Percentiles rank a stretch among this genome's conserved stretches.
Conservation (phyloP, 2,888 invertebrate genomes). For the Limnephilus rhombicus region DNA sequence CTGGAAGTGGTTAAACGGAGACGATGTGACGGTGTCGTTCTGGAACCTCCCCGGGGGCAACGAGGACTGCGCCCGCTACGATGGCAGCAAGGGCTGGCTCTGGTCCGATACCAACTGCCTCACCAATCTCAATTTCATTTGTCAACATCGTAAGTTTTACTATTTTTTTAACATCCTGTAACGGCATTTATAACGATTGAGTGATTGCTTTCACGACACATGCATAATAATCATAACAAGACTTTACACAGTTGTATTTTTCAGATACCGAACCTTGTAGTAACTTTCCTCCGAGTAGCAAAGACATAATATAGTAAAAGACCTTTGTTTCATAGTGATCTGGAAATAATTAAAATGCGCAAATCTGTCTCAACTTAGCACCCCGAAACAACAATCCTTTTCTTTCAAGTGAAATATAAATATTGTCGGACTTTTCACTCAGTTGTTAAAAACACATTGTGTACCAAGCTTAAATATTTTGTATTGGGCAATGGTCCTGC, state of each 20-base stretch:
- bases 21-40: conserved; percentile 92
- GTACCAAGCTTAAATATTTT: background rate
- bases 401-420: background rate
- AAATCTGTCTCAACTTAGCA: background rate
- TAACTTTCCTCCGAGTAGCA: too few species aligned
- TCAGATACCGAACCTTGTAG: too few species aligned
- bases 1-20: conserved; percentile 95
- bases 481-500: background rate
- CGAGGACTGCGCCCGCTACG: conserved; percentile 92
- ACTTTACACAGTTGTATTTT: too few species aligned
- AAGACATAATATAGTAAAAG: too few species aligned
- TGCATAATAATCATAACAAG: background rate
- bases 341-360: background rate
- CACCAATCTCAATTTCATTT: conserved; percentile 91
- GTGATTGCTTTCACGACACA: background rate
- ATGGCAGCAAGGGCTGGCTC: conserved; percentile 95
- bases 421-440: background rate
- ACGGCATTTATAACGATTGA: background rate
- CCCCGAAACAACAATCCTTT: background rate
- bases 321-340: background rate
- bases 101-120: conserved; percentile 96
- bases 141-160: conserved; percentile 90
- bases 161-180: background rate
- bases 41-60: conserved; percentile 92
- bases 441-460: background rate